A percentile compares a stretch with the other conserved stretches of the same genome.
phyloP scores from a whole-genome alignment of 2,888 invertebrate species.

The Conchocele bisecta region DNA sequence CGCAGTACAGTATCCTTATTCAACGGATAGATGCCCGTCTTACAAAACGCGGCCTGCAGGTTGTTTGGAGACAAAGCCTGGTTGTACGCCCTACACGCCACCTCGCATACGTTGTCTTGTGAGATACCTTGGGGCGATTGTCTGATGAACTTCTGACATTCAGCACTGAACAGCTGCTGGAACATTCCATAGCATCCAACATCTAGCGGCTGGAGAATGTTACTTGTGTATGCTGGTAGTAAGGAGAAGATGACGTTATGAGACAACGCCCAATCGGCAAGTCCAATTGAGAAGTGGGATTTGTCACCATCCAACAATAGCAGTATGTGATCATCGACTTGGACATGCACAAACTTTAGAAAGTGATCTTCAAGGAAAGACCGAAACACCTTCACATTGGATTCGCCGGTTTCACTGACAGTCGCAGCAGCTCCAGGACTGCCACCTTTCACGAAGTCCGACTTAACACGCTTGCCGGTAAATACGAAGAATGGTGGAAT shows the following conservation, averaged over 20 bases:
- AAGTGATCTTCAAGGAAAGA: slow-evolving; percentile 41
- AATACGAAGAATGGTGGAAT: slow-evolving; percentile 48
- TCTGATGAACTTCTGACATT: slow-evolving; percentile 34
- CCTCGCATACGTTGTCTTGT: slow-evolving; percentile 30
- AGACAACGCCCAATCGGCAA: slow-evolving; percentile 26
- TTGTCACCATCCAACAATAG: slow-evolving; percentile 28
- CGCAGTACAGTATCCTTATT: slow-evolving; percentile 2
- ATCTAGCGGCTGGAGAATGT: slow-evolving; percentile 44
- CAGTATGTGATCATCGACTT: slow-evolving; percentile 10
- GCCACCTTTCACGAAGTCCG: slow-evolving; percentile 14
- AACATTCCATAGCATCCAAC: slow-evolving; percentile 43
- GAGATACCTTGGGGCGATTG: slow-evolving; percentile 5
- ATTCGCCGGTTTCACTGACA: slow-evolving; percentile 42
- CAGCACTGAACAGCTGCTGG: slow-evolving; percentile 26
- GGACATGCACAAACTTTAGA: slow-evolving; percentile 28
- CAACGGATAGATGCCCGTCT: slow-evolving; percentile 17
- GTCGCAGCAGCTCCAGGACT: slow-evolving; percentile 26
- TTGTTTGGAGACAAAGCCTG: slow-evolving; percentile 20
- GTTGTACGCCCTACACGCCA: slow-evolving; percentile 21
- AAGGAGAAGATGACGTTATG: slow-evolving; percentile 25
- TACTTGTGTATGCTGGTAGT: slow-evolving; percentile 33
- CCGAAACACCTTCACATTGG: slow-evolving; percentile 32
- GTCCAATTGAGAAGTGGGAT: slow-evolving; percentile 26
- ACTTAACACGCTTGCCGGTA: slow-evolving; percentile 33
- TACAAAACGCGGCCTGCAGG: slow-evolving; percentile 1